Evolutionary conservation across 2,888 invertebrate species (phyloP).

Genomic region (Cheilosia variabilis): DNA sequence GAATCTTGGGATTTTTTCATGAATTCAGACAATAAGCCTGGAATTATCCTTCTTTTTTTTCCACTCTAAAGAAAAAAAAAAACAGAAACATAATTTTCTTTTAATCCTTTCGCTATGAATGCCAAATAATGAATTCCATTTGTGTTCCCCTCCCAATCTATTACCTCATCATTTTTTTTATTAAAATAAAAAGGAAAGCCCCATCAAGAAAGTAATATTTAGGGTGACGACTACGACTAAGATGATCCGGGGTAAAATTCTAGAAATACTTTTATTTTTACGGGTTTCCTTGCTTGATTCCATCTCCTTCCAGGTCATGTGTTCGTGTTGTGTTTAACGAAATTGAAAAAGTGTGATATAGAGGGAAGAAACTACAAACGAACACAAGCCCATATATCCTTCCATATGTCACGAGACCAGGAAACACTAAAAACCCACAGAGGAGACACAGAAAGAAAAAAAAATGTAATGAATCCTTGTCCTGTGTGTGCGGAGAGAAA

Average conservation of each 20-base stretch:
- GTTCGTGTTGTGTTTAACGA: slow-evolving; percentile 28
- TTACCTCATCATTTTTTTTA: slow-evolving; percentile 23
- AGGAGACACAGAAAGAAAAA: slow-evolving; percentile 28
- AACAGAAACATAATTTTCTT: slow-evolving; percentile 6
- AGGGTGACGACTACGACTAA: slow-evolving; percentile 57
- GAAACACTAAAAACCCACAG: slow-evolving; percentile 15
- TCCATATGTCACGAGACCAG: slow-evolving; percentile 52
- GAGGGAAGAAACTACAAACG: slow-evolving; percentile 20
- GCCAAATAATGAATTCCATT: slow-evolving; percentile 43
- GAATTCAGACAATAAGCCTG: slow-evolving; percentile 17
- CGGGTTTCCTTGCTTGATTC: slow-evolving; percentile 13
- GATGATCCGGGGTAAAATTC: slow-evolving; percentile 26
- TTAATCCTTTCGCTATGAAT: slow-evolving; percentile 46
- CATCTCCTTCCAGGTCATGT: slow-evolving; percentile 14
- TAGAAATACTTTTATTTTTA: slow-evolving; percentile 33
- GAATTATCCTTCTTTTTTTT: slow-evolving; percentile 14
- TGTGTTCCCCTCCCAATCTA: slow-evolving; percentile 1
- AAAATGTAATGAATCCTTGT: slow-evolving; percentile 49
- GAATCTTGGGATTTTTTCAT: slow-evolving; percentile 30
- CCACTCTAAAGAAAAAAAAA: background rate
- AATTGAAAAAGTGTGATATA: slow-evolving; percentile 49
- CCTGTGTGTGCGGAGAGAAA: slow-evolving; percentile 10
- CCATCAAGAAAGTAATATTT: slow-evolving; percentile 48
- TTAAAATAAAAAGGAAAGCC: slow-evolving; percentile 42
- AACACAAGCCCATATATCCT: slow-evolving; percentile 51